Base-by-base conservation (phyloP, 2,888 invertebrate genomes). In the Bedellia somnulentella region DNA sequence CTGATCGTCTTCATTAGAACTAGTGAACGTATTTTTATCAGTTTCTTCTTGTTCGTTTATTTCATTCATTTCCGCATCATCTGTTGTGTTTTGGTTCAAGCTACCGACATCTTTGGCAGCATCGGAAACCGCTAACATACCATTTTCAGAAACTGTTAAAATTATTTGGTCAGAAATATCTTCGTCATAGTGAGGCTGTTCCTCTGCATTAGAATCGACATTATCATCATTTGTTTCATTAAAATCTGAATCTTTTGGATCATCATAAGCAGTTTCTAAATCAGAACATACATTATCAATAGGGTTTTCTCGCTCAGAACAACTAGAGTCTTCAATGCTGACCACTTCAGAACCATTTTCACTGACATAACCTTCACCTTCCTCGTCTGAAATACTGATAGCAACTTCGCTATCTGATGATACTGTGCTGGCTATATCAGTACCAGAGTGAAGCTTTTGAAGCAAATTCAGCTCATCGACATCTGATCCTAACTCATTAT, bases 261-360 rank as follows among this genome's bases (percentile, higher is more conserved):
- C 12, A 23, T 13, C 15, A 2, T 29, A 9, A n/a, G n/a, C n/a
- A n/a, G n/a, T n/a, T n/a, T n/a, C n/a, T n/a, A n/a, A n/a, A n/a
- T n/a, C n/a, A n/a, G n/a, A n/a, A n/a, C n/a, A n/a, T n/a, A n/a
- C n/a, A n/a, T n/a, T n/a, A n/a, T n/a, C n/a, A n/a, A n/a, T n/a
- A n/a, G n/a, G n/a, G n/a, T n/a, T n/a, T n/a, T n/a, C n/a, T n/a
- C n/a, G n/a, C n/a, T n/a, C n/a, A n/a, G n/a, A n/a, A n/a, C n/a
- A n/a, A n/a, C n/a, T n/a, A 3, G 73, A 73, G 42, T 73, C 61
- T 52, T 70, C 73, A 38, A 71, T 68, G 37, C 73, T 73, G 13
- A 73, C 67, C 10, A 71, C 54, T 36, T 61, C 61, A 40, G 45
- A 44, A 0, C 30, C 15, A 12, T 26, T 23, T 15, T 39, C 43